Conservation (phyloP, 2,797 vertebrate genomes). For the Distichodus sexfasciatus region DNA sequence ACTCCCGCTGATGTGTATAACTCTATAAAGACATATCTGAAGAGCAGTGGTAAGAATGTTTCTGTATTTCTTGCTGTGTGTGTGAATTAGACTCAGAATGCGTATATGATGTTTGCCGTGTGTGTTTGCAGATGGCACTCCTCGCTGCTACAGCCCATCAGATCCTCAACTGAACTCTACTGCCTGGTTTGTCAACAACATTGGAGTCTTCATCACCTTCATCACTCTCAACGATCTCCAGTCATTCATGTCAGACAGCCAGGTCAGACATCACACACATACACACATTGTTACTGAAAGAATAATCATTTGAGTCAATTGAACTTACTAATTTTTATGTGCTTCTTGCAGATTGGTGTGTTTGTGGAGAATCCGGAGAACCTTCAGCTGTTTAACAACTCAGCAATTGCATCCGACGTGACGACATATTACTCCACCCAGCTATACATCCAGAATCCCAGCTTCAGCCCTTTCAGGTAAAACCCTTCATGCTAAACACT, state of each 20-base stretch:
- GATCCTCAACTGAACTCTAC: conserved; percentile 62
- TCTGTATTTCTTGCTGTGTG: neutral
- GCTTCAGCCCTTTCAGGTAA: conserved; percentile 54
- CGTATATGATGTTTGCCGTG: neutral
- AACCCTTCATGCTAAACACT: neutral
- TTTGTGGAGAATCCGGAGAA: conserved; percentile 60
- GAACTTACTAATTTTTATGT: neutral
- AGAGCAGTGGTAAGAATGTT: conserved; percentile 45
- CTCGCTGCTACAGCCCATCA: conserved; percentile 59
- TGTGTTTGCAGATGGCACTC: conserved; percentile 48
- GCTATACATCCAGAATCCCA: conserved; percentile 50
- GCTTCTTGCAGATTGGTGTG: conserved; percentile 46
- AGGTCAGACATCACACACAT: conserved; percentile 43
- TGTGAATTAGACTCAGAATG: conserved; percentile 1
- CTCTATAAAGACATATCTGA: conserved; percentile 59
- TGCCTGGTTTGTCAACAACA: conserved; percentile 64
- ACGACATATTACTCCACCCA: conserved; percentile 52
- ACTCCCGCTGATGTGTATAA: conserved; percentile 55
- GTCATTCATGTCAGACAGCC: conserved; percentile 48
- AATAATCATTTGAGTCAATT: neutral
- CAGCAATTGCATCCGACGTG: conserved; percentile 47
- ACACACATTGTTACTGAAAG: neutral
- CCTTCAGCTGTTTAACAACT: conserved; percentile 63
- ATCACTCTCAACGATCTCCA: conserved; percentile 58
- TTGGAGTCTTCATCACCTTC: conserved; percentile 62